phyloP scores from a whole-genome alignment of 2,888 invertebrate species.

The Dynastes grantii region DNA sequence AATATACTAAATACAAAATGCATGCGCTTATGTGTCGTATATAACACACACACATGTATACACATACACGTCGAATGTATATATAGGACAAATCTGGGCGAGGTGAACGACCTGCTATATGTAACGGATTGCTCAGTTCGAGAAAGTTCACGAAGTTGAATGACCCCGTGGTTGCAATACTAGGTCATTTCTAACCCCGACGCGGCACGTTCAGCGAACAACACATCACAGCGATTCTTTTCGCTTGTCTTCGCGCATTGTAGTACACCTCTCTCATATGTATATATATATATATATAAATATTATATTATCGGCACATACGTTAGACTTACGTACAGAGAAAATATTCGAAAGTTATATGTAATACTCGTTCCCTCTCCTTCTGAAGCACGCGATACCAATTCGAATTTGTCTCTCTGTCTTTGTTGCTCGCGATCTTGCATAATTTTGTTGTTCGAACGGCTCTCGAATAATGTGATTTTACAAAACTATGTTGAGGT shows the following conservation, averaged over 20 bases:
- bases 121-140: slow-evolving; percentile 63
- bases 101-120: slow-evolving; percentile 68
- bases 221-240: slow-evolving; percentile 7
- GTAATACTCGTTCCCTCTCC: slow-evolving; percentile 19
- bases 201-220: slow-evolving; percentile 25
- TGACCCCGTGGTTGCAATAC: slow-evolving; percentile 63
- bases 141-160: slow-evolving; percentile 68
- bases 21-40: slow-evolving; percentile 12
- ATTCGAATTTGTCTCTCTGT: background rate
- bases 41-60: background rate
- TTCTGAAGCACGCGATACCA: background rate
- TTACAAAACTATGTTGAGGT: slow-evolving; percentile 66
- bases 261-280: background rate
- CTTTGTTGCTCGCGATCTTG: slow-evolving; percentile 56
- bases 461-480: slow-evolving; percentile 60
- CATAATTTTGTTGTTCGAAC: slow-evolving; percentile 61
- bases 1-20: slow-evolving; percentile 2
- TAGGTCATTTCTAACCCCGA: slow-evolving; percentile 64
- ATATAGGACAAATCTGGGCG: slow-evolving; percentile 55
- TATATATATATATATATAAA: background rate
- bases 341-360: slow-evolving; percentile 42
- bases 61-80: slow-evolving; percentile 14
- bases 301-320: slow-evolving; percentile 22
- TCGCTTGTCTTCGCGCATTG: slow-evolving; percentile 4
- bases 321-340: slow-evolving; percentile 8